Evolutionary conservation across 1,140 invertebrate species (phyloP).

Genomic region (Xylocopa sonorina): DNA sequence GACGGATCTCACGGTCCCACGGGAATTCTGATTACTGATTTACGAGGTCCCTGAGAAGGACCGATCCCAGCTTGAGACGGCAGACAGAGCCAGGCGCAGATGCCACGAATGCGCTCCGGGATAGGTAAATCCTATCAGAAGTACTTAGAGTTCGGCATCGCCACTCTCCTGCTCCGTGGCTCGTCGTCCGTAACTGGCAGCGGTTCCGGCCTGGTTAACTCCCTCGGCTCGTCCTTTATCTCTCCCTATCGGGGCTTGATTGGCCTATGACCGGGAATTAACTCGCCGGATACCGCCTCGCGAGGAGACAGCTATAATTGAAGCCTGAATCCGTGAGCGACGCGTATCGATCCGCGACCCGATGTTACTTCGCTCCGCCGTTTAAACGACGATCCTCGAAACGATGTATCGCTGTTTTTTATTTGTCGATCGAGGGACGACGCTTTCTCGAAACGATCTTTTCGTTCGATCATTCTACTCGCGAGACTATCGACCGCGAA

Average conservation of each 20-base stretch:
- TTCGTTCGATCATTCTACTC: too few species aligned
- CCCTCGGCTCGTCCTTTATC: constrained; percentile 45
- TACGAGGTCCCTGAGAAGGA: constrained; percentile 73
- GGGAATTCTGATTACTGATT: constrained; percentile 79
- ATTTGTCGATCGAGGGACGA: too few species aligned
- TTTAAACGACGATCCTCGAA: too few species aligned
- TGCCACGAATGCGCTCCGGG: constrained; percentile 57
- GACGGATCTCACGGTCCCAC: constrained; percentile 33
- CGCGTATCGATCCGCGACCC: too few species aligned
- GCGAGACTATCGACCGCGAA: too few species aligned
- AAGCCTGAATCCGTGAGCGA: neutral
- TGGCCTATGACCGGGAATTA: constrained; percentile 57
- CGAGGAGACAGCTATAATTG: constrained; percentile 23
- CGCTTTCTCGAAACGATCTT: too few species aligned
- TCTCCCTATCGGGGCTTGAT: constrained; percentile 52
- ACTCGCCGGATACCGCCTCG: constrained; percentile 1
- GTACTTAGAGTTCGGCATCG: constrained; percentile 77
- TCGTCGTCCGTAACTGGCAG: constrained; percentile 61
- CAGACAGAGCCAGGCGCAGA: constrained; percentile 55
- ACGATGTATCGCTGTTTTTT: too few species aligned
- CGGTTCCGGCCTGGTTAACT: constrained; percentile 66
- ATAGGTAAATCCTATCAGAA: constrained; percentile 78
- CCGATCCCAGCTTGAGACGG: constrained; percentile 66
- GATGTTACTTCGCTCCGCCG: too few species aligned
- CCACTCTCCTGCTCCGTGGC: constrained; percentile 63